Evolutionary conservation across 2,113 vertebrate genomes (phyloP).

Genomic region (Aegotheles bennettii): DNA sequence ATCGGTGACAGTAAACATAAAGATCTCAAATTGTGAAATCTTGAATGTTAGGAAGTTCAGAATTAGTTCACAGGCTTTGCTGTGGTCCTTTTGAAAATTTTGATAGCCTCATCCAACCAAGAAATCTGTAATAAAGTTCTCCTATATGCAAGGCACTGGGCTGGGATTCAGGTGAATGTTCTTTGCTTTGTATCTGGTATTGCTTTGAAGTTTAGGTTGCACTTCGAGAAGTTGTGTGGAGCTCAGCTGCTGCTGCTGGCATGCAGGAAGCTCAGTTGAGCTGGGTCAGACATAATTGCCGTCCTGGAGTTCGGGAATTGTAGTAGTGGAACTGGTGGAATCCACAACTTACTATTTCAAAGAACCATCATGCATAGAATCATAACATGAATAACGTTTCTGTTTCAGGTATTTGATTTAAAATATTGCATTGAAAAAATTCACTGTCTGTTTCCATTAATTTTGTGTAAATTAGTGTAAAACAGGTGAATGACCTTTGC

Average conservation of each 20-base stretch:
- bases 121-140: background rate
- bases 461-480: background rate
- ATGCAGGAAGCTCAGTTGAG: background rate
- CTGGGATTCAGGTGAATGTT: background rate
- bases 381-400: too few relatives aligned
- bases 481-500: background rate
- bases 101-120: background rate
- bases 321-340: background rate
- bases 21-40: background rate
- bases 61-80: background rate
- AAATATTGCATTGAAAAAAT: background rate
- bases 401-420: background rate
- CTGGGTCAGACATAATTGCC: background rate
- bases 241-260: background rate
- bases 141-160: background rate
- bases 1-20: background rate
- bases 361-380: rapidly evolving
- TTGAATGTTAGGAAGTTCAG: background rate
- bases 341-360: background rate
- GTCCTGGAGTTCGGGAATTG: background rate
- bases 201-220: background rate
- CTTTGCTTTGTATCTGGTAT: background rate
- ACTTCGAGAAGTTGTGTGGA: background rate
- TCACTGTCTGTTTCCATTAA: background rate
- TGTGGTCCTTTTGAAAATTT: background rate